Base-by-base conservation (phyloP, 2,888 invertebrate species). In the Tupiocoris notatus region DNA sequence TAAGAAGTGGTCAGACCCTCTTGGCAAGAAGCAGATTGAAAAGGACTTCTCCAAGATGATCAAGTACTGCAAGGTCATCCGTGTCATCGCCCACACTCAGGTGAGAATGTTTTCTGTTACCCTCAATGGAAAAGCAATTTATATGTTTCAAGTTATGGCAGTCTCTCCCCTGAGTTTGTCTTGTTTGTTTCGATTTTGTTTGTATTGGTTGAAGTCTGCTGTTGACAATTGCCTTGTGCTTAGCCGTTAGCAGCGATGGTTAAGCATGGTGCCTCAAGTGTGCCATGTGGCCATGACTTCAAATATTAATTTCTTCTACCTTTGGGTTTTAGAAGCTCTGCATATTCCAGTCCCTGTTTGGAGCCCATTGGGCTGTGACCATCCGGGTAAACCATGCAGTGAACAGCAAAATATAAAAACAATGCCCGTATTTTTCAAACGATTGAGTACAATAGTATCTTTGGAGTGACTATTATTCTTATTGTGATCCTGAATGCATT, bases 1-100 rank as follows among this genome's bases (percentile, higher is more conserved):
- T 84, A 98, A 98, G 88, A 99, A 98, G 86, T 99, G 99, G 98
- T 92, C 94, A 82, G 98, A 98, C 88, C 94, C 95, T 82, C 89
- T 94, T 81, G 99, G 99, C 77, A 94, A 94, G 85, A 95, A 96
- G 86, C 94, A 95, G 80, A 98, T 99, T 85, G 97, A 98, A 82
- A 92, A 93, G 81, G 97, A 99, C 84, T 92, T 99, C 84, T 92
- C 92, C 86, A 98, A 97, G 86, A 97, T 99, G 89, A 90, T 96
- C 85, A 96, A 97, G 82, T 99, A 99, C 88, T 99, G 99, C 89
- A 94, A 92, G 83, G 95, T 95, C 80, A 91, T 99, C 82, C 90
- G 99, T 81, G 89, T 99, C 79, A 93, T 99, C 86, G 96, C 95
- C 77, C 99, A 99, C 85, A 98, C 99, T 79, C 99, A 96, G 91